Conservation (phyloP, 2,888 invertebrate genomes). For the Silvanus unidentatus region DNA sequence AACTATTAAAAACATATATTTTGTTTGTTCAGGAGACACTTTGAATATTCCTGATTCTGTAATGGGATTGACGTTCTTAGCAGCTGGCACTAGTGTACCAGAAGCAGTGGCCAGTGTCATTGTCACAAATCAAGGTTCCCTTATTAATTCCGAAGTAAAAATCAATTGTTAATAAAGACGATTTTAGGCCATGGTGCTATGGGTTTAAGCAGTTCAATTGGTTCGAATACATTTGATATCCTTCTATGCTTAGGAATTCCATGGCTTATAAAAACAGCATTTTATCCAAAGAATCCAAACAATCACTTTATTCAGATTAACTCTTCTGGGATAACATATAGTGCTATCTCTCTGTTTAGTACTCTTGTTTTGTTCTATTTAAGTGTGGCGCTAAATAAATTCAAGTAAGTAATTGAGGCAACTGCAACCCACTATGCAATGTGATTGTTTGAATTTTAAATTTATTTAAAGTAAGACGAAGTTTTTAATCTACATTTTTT, state of each 20-base stretch:
- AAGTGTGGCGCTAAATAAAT: constrained; percentile 61
- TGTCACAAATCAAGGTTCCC: constrained; percentile 71
- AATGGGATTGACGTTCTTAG: constrained; percentile 77
- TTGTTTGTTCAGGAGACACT: constrained; percentile 70
- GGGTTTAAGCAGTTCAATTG: constrained; percentile 77
- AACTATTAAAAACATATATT: no score
- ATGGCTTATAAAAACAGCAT: constrained; percentile 66
- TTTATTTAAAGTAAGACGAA: background rate
- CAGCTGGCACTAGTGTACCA: constrained; percentile 80
- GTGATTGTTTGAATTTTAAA: constrained; percentile 5
- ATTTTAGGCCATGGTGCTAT: constrained; percentile 63
- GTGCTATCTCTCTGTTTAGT: constrained; percentile 66
- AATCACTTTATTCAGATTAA: constrained; percentile 63
- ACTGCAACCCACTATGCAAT: no score
- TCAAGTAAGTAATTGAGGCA: constrained; percentile 42
- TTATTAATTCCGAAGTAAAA: background rate
- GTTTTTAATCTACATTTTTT: constrained; percentile 21
- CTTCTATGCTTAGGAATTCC: constrained; percentile 71
- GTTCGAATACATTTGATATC: constrained; percentile 78
- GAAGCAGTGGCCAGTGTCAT: constrained; percentile 82
- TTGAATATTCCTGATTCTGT: constrained; percentile 76
- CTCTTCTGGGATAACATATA: constrained; percentile 71
- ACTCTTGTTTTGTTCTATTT: constrained; percentile 65
- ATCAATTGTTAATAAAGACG: background rate
- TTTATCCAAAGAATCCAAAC: constrained; percentile 54